These are phyloP conservation scores for Tuta absoluta DNA, from an alignment of 2,888 invertebrate genomes.

Conservation along the genomic window DNA sequence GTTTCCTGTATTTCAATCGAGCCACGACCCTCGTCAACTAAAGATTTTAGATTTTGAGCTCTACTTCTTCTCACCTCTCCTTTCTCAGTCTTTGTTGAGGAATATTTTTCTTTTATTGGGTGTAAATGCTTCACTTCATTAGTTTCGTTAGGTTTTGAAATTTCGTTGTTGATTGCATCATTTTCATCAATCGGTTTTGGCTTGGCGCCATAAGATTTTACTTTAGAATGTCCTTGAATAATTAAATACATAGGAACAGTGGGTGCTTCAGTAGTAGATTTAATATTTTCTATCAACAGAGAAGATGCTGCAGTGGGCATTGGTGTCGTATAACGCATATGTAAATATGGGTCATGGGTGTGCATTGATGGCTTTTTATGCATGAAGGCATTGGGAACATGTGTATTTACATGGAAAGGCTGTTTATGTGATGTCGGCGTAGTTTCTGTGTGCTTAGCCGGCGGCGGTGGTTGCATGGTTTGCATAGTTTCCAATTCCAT, in stretches of 20 bases:
- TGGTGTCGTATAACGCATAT: slow-evolving; percentile 74
- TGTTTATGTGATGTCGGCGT: slow-evolving; percentile 45
- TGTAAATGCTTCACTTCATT: slow-evolving; percentile 82
- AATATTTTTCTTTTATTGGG: slow-evolving; percentile 61
- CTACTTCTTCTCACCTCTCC: slow-evolving; percentile 55
- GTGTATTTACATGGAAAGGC: slow-evolving; percentile 53
- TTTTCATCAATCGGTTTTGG: slow-evolving; percentile 67
- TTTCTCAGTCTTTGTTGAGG: slow-evolving; percentile 54
- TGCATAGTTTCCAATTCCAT: slow-evolving; percentile 78
- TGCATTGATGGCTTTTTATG: slow-evolving; percentile 48
- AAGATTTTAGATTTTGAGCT: slow-evolving; percentile 64
- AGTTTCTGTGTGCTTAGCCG: slow-evolving; percentile 52
- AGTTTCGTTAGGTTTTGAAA: slow-evolving; percentile 73
- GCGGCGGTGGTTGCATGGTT: slow-evolving; percentile 83
- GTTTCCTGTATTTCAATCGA: slow-evolving; percentile 81
- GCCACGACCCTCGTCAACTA: slow-evolving; percentile 70
- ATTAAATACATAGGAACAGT: slow-evolving; percentile 87
- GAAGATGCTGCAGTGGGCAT: slow-evolving; percentile 79
- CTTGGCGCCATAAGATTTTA: slow-evolving; percentile 89
- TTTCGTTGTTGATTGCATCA: slow-evolving; percentile 71
- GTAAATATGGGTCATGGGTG: slow-evolving; percentile 69
- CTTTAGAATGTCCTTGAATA: slow-evolving; percentile 92
- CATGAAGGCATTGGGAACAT: slow-evolving; percentile 44
- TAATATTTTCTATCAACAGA: slow-evolving; percentile 44
- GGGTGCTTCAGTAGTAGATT: slow-evolving; percentile 71